phyloP scores from a whole-genome alignment of 2,888 invertebrate species.

The Papilio demoleus region DNA sequence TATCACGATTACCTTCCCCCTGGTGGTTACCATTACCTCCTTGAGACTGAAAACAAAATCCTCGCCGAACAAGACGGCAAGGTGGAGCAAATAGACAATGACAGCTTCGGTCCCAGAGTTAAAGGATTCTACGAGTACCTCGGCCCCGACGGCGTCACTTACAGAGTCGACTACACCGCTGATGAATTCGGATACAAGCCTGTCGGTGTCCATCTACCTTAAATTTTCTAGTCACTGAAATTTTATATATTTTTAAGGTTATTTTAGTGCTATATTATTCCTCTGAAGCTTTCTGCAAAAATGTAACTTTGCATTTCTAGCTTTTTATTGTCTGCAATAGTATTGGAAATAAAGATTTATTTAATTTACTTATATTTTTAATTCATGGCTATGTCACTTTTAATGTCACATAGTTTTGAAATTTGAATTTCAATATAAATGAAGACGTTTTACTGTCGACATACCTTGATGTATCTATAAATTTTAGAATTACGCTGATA shows the following conservation, averaged over 20 bases:
- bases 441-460: not conserved
- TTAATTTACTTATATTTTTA: slow-evolving; percentile 7
- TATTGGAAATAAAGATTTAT: slow-evolving; percentile 15
- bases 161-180: slow-evolving; percentile 82
- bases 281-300: slow-evolving; percentile 29
- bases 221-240: slow-evolving; percentile 29
- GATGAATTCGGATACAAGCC: slow-evolving; percentile 83
- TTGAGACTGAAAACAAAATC: slow-evolving; percentile 74
- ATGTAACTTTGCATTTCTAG: slow-evolving; percentile 5
- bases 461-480: slow-evolving; percentile 10
- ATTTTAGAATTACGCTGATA: slow-evolving; percentile 3
- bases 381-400: not conserved
- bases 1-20: slow-evolving; percentile 56
- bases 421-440: not conserved
- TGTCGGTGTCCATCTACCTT: slow-evolving; percentile 74
- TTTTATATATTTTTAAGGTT: slow-evolving; percentile 23
- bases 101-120: slow-evolving; percentile 57
- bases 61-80: slow-evolving; percentile 69
- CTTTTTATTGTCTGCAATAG: slow-evolving; percentile 28
- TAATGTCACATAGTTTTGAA: not conserved
- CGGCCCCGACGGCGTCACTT: slow-evolving; percentile 83
- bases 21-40: slow-evolving; percentile 72
- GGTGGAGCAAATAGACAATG: slow-evolving; percentile 60
- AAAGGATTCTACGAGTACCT: slow-evolving; percentile 86
- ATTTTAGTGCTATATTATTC: slow-evolving; percentile 31